Base-by-base conservation (phyloP, 2,888 invertebrate genomes). In the Venusia cambrica region DNA sequence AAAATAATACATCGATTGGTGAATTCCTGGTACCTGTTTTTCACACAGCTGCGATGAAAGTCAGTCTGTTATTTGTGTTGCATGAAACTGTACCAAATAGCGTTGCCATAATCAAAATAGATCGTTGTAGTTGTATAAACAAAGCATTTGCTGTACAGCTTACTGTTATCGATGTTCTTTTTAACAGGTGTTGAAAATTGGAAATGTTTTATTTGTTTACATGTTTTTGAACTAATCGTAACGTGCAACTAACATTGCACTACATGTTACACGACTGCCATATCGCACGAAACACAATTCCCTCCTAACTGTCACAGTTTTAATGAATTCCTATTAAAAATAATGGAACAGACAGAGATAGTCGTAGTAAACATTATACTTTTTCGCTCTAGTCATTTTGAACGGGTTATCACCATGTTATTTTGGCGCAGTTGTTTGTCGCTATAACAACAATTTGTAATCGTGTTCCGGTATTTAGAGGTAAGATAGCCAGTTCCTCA, bases 1-100 rank as follows among this genome's bases (percentile, higher is more conserved):
- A n/a, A n/a, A n/a, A n/a, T n/a, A n/a, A n/a, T n/a, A n/a, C n/a
- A n/a, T n/a, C n/a, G n/a, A n/a, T n/a, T n/a, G n/a, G n/a, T n/a
- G n/a, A n/a, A n/a, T n/a, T n/a, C n/a, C n/a, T n/a, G n/a, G n/a
- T n/a, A n/a, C n/a, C n/a, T n/a, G n/a, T n/a, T n/a, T n/a, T n/a
- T n/a, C n/a, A n/a, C n/a, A n/a, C n/a, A n/a, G n/a, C n/a, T n/a
- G n/a, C n/a, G n/a, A n/a, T n/a, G n/a, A n/a, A n/a, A n/a, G n/a
- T n/a, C n/a, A n/a, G n/a, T n/a, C n/a, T 35, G 28, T 38, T 35
- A 16, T 33, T 31, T 31, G 46, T 33, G 71, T 73, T 74, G 77
- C 77, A 77, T 76, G 76, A 69, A 54, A 38, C 32, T 60, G 59
- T 60, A 45, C 27, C 22, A 27, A 31, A 31, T 42, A 29, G 38